phyloP scores from a whole-genome alignment of 2,113 vertebrate genomes.

The Tachysurus vachellii region DNA sequence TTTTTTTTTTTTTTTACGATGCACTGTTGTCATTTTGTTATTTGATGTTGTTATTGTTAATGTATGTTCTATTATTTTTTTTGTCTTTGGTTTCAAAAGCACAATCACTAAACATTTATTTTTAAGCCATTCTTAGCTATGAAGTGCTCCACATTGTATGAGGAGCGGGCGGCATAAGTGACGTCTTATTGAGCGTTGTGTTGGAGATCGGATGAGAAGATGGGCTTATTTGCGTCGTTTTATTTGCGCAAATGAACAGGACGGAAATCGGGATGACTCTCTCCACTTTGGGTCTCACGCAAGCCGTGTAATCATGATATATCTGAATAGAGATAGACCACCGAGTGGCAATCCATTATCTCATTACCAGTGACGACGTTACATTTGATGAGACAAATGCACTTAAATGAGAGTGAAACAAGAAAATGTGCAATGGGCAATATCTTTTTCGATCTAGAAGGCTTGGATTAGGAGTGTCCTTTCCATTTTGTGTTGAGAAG shows the following conservation, averaged over 20 bases:
- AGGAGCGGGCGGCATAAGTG: conserved; percentile 75
- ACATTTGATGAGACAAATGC: conserved; percentile 45
- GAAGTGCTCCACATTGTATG: conserved; percentile 80
- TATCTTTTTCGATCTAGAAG: conserved; percentile 28
- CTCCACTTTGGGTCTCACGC: not conserved
- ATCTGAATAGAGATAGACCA: conserved; percentile 20
- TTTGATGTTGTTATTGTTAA: conserved; percentile 76
- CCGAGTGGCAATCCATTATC: conserved; percentile 18
- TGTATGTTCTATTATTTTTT: conserved; percentile 77
- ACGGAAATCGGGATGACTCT: conserved; percentile 15
- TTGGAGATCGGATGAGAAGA: conserved; percentile 59
- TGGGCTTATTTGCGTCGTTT: conserved; percentile 59
- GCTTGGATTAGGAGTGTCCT: conserved; percentile 23
- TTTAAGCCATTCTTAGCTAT: conserved; percentile 99
- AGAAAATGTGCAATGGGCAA: conserved; percentile 38
- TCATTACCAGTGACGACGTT: conserved; percentile 26
- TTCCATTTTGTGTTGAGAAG: conserved; percentile 42
- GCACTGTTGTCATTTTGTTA: conserved; percentile 97
- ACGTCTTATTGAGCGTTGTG: conserved; percentile 75
- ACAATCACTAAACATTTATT: conserved; percentile 99
- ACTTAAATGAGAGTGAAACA: conserved; percentile 48
- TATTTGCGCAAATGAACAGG: conserved; percentile 17
- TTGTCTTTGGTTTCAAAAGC: conserved; percentile 99
- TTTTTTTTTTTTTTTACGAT: conserved; percentile 81
- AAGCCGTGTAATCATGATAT: conserved; percentile 25